Percentiles rank a stretch among this genome's conserved stretches.
These are phyloP conservation scores for Melieria omissa DNA, from an alignment of 2,888 invertebrate species.

Conservation along the genomic window DNA sequence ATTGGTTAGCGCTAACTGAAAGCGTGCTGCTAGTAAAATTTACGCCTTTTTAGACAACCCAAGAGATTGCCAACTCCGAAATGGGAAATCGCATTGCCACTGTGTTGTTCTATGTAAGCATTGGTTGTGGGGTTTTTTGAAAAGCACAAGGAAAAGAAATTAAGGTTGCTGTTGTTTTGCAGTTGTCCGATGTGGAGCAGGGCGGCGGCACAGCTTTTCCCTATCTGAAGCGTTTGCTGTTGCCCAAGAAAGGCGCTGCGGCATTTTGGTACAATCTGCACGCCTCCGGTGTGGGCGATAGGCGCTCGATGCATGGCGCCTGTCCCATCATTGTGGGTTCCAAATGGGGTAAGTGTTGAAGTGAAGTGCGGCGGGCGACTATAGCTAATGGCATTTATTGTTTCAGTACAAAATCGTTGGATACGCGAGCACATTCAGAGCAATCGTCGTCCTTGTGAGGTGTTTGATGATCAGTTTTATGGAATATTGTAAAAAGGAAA, in stretches of 20 bases:
- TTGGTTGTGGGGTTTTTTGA: not conserved
- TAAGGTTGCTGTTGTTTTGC: not conserved
- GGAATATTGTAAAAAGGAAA: not conserved
- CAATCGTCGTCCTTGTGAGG: slow-evolving; percentile 72
- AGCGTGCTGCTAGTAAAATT: not conserved
- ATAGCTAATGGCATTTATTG: not conserved
- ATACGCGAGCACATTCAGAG: slow-evolving; percentile 87
- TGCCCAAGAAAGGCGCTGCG: slow-evolving; percentile 68
- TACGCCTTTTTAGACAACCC: slow-evolving; percentile 34
- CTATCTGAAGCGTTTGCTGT: slow-evolving; percentile 81
- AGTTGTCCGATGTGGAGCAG: slow-evolving; percentile 96
- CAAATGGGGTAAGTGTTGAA: slow-evolving; percentile 85
- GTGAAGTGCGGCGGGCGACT: not conserved
- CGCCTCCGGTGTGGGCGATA: slow-evolving; percentile 89
- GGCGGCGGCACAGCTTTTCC: slow-evolving; percentile 99
- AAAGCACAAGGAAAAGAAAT: not conserved
- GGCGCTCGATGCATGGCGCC: slow-evolving; percentile 89
- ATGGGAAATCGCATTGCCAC: slow-evolving; percentile 64
- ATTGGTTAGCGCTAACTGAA: slow-evolving; percentile 48
- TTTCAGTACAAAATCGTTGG: slow-evolving; percentile 85
- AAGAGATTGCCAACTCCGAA: not conserved
- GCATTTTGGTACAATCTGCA: slow-evolving; percentile 96
- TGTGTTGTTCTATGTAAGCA: slow-evolving; percentile 63
- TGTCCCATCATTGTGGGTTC: slow-evolving; percentile 95
- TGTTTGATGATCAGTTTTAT: slow-evolving; percentile 63